Percentiles rank a stretch among this genome's conserved stretches.
Evolutionary conservation across 2,797 vertebrate genomes (phyloP).

Genomic region (Novumbra hubbsi): DNA sequence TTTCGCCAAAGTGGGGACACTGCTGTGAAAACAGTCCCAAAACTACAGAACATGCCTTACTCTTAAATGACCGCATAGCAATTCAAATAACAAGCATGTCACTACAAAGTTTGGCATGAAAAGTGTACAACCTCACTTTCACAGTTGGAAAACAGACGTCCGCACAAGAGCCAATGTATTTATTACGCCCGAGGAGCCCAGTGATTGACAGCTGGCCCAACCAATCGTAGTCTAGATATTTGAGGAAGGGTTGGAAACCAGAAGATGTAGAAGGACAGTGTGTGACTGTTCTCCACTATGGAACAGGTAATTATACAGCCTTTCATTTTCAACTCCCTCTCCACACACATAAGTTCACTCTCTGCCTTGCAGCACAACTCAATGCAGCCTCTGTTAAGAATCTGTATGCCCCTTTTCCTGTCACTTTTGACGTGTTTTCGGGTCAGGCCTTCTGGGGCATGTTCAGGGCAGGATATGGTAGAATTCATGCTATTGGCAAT

Average conservation of each 20-base stretch:
- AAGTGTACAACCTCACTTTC: background rate
- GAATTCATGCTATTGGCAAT: background rate
- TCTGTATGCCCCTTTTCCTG: background rate
- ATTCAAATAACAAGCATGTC: background rate
- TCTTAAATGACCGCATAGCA: background rate
- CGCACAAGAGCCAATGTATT: conserved; percentile 9
- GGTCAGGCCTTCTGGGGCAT: conserved; percentile 19
- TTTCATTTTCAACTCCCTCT: conserved; percentile 9
- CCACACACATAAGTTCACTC: conserved; percentile 6
- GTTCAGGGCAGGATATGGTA: conserved; percentile 25
- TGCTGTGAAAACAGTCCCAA: background rate
- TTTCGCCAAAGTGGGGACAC: background rate
- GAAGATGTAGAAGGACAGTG: conserved; percentile 28
- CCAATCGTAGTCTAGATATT: conserved; percentile 20
- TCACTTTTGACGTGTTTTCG: conserved; percentile 25
- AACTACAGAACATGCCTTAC: background rate
- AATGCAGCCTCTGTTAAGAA: conserved; percentile 22
- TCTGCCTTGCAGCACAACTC: background rate
- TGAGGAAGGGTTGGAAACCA: conserved; percentile 2
- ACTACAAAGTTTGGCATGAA: background rate
- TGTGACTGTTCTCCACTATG: conserved; percentile 28
- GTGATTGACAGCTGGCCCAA: conserved; percentile 8
- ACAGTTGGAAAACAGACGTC: background rate
- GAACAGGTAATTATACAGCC: conserved; percentile 31
- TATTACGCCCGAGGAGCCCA: background rate